Base-by-base conservation (phyloP, 2,113 vertebrate species). In the Spilogale gracilis region DNA sequence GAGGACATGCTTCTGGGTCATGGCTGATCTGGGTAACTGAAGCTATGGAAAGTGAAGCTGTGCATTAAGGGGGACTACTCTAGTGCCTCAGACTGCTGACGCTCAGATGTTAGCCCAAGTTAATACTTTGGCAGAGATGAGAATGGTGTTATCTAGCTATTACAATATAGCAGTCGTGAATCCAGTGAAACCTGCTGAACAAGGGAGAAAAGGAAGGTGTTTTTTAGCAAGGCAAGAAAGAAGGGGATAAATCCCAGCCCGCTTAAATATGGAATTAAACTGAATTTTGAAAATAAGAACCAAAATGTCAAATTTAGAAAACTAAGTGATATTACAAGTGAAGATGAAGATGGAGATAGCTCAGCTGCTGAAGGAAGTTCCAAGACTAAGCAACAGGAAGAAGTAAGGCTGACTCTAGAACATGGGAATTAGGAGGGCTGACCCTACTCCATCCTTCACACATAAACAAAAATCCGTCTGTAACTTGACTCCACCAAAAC, bases 291-390 rank as follows among this genome's bases (percentile, higher is more conserved):
- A 98, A 99, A 99, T 98, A 99, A 99, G 99, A 99, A 99, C 99
- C 99, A 99, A 99, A 99, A 99, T 95, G 99, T 99, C 58, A 99
- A 99, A 98, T 99, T 99, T 98, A 99, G 99, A 94, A 99, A 99
- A 98, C 97, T 99, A 89, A 99, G 99, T 98, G 50, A 38, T 98
- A 89, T 91, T 10, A 95, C 99, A 99, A 99, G 98, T 10, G 99
- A 99, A 74, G 99, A 99, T 30, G 99, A 99, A 74, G 98, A 98
- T 1, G 99, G 99, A 48, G 98, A 99, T 61, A 99, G 99, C 95
- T 98, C 99, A 1, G 98, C 99, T 32, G 99, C 99, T 14, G 99
- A 99, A 45, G 99, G 99, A 96, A 99, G 99, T 96, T 98, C 99
- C 50, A 99, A 99, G 98, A 99, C 99, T 99, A 99, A 99, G 96